Evolutionary conservation across 2,113 vertebrate species (phyloP), one percentile per base, ranked within the genome.

Genomic region (Romanogobio albipinnatus): DNA sequence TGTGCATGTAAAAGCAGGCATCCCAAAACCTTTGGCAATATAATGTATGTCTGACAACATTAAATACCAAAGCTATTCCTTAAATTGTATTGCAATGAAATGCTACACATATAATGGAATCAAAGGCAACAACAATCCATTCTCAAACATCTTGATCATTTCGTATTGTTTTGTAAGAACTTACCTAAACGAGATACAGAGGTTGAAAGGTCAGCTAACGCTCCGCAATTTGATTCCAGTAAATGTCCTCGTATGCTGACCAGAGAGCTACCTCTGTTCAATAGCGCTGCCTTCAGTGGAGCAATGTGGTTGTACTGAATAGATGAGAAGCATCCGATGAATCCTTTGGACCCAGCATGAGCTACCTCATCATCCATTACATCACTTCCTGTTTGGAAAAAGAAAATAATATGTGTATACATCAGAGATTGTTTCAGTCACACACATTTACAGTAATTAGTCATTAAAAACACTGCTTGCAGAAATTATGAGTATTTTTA

Each of bases 261-360:
- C 0, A 96, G 93, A 29, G 96, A 95, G 0, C 87, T 0, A 1
- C 91, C 92, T n/a, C 92, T 87, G n/a, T 97, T 96, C 1, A 96
- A 93, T 14, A 97, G 85, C 2, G 96, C 96, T 13, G 94, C 95
- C 85, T 97, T 97, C 66, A 97, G 83, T 0, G 96, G 96, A 19
- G 95, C 92, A 1, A 96, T 64, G 11, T 96, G 94, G 81, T 97
- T 97, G 89, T 96, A 97, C 82, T 95, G 96, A 3, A 97, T 96
- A 22, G 96, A 95, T 26, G 96, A 96, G 59, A 97, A 91, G 86
- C 96, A 97, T 53, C 96, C 96, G 9, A 91, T 85, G 85, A 97
- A 97, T 43, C 96, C 96, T 29, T 93, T 81, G 4, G 81, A 82
- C 24, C 95, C 96, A 0, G 95, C 96, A 71, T 92, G 93, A 39